Evolutionary conservation across 2,797 vertebrate species (phyloP), one percentile per base, ranked within the genome.

Genomic region (Pteropus rufus): DNA sequence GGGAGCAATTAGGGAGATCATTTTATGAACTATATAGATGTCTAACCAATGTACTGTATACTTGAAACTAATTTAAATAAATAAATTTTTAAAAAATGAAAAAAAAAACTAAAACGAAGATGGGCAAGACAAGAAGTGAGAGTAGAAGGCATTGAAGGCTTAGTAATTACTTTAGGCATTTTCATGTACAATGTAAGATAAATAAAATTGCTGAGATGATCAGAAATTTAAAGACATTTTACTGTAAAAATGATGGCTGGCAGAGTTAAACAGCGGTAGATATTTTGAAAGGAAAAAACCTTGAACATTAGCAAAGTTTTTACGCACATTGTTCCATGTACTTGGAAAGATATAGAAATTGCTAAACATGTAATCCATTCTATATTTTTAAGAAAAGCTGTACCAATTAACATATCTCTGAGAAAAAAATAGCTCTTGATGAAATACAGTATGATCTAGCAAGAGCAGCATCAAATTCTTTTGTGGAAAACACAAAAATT

Each of bases 371-470:
- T 87, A n/a, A 77, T 65, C 23, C 85, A 14, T 41, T 77, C 12
- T 82, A 93, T 52, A 9, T 85, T 89, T 91, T 93, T 56, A 75
- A 77, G 34, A 84, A 94, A 92, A 80, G 58, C 58, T 79, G 34
- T 56, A 95, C 21, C 91, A 94, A 81, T 39, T 41, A 79, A 85
- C 26, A 34, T 46, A 86, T n/a, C 26, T 82, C 36, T 89, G 69
- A 77, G 49, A 89, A 95, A 81, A 85, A 36, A 88, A 41, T 26
- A 93, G 49, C 26, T 89, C 34, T 79, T 93, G 87, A 94, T 44
- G 14, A 96, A 96, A 95, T 60, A 89, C 0, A 52, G 19, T 64
- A 86, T n/a, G 12, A 93, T 73, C 49, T 73, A 49, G 39, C 69
- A 91, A 94, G 0, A 81, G 34, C 15, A 60, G 10, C 46, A 72